Evolutionary conservation across 2,888 invertebrate genomes (phyloP), one percentile per base, ranked within the genome.

Genomic region (Plebejus melissa): DNA sequence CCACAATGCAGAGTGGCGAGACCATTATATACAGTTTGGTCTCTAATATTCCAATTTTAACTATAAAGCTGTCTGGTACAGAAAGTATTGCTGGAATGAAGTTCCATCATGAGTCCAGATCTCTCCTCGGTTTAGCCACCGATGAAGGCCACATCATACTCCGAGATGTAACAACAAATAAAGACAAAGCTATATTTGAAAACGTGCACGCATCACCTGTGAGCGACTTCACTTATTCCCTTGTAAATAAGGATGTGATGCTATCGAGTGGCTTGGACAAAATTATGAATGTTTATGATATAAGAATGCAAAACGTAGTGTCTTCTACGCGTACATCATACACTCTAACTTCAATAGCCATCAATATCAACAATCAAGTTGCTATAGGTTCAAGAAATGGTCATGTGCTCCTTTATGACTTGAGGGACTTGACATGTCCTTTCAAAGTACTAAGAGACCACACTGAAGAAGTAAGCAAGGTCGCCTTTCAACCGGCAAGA

Each of bases 301-400:
- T 94, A n/a, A 85, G 92, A 82, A 82, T 90, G 75, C 90, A 91
- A 81, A 89, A 87, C 84, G 85, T 91, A 75, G 91, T 94, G n/a
- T 89, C 91, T 16, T 89, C 91, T 4, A 86, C 90, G 50, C 86
- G 83, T 78, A 91, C 94, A 7, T 82, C 89, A 54, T 85, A 90
- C 75, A 88, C 89, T 50, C 82, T 94, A 28, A 90, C 91, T 80
- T 85, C 90, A 77, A 78, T 93, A 78, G 85, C 94, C 80, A 84
- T 93, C 80, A 89, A 94, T 80, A 80, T 85, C 57, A 91, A 94
- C 46, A 92, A 90, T 79, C 90, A 90, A 81, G 90, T 95, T n/a
- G 94, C 93, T 6, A 87, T 95, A 69, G 95, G 94, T 16, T 91
- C 94, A 32, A 94, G 94, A 82, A 94, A 90, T 85, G 95, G 95